Base-by-base conservation (phyloP, 1,140 invertebrate genomes). In the Calephelis virginiensis region DNA sequence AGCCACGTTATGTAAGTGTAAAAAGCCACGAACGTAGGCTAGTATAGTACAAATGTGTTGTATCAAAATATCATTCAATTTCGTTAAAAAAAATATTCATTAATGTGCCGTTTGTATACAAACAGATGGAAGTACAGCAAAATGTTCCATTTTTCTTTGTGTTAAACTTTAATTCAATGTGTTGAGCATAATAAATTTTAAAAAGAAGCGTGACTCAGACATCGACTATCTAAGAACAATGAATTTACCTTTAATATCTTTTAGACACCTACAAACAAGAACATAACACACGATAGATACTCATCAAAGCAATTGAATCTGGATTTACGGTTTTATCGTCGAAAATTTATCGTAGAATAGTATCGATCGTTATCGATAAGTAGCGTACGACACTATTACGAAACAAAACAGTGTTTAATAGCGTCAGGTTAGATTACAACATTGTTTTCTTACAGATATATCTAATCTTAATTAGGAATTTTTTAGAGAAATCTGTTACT, bases 361-460 rank as follows among this genome's bases (percentile, higher is more conserved):
- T 56, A 56, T 56, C 4, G 50, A 56, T 56, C 17, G 50, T 56
- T 28, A 56, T 56, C 50, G 50, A 56, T 28, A 56, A 56, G 50
- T 56, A 37, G 50, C 13, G 50, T 28, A 11, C 50, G 50, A 56
- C 50, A 56, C 50, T 56, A 56, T 56, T 37, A 28, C 50, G 50
- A 28, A 56, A 37, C 11, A 56, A 56, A 56, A 56, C 10, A 56
- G 14, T 37, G 17, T 28, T 56, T 28, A 56, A 56, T 56, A 11
- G 17, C 14, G 17, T 37, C 6, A 10, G 50, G n/a, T 53, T 17
- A 12, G 53, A 56, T 56, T 56, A 28, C 53, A 56, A 56, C 28
- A 56, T 37, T 56, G 53, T 53, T 56, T 56, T 56, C 17, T 56
- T 56, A 56, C 9, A 56, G 53, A 37, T 28, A 37, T 28, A 56